Conservation (phyloP, 2,888 invertebrate species). For the Folsomia manolachei region DNA sequence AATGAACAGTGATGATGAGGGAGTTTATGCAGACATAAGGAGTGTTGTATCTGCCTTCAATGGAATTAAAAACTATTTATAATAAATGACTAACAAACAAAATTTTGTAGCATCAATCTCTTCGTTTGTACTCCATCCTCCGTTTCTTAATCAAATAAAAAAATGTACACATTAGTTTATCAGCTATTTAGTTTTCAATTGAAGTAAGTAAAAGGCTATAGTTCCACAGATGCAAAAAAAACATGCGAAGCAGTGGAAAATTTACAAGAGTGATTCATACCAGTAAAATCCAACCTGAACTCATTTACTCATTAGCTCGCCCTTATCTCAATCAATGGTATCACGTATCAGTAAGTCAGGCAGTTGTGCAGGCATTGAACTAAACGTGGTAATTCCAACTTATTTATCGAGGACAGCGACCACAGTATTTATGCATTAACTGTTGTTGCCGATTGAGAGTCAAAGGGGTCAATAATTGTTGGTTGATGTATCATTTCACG, state of each 20-base stretch:
- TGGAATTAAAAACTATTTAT: not conserved
- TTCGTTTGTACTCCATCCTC: not conserved
- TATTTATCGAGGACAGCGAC: no score
- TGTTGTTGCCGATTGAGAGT: no score
- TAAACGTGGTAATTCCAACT: no score
- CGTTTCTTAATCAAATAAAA: not conserved
- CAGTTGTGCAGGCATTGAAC: not conserved
- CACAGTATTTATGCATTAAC: no score
- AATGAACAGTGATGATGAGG: not conserved
- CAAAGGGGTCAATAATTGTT: not conserved
- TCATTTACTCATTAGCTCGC: no score
- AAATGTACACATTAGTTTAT: not conserved
- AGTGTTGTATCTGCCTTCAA: not conserved
- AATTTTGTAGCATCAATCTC: not conserved
- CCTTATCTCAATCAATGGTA: constrained; percentile 9
- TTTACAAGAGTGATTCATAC: not conserved
- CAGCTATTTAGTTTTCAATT: not conserved
- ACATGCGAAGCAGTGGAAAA: constrained; percentile 1
- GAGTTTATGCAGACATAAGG: not conserved
- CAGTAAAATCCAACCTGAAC: not conserved
- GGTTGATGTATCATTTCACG: not conserved
- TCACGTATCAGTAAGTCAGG: not conserved
- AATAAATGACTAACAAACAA: not conserved
- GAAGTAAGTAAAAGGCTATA: no score
- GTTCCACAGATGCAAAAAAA: no score